Base-by-base conservation (phyloP, 2,113 vertebrate genomes). In the Telmatochromis brachygnathus region DNA sequence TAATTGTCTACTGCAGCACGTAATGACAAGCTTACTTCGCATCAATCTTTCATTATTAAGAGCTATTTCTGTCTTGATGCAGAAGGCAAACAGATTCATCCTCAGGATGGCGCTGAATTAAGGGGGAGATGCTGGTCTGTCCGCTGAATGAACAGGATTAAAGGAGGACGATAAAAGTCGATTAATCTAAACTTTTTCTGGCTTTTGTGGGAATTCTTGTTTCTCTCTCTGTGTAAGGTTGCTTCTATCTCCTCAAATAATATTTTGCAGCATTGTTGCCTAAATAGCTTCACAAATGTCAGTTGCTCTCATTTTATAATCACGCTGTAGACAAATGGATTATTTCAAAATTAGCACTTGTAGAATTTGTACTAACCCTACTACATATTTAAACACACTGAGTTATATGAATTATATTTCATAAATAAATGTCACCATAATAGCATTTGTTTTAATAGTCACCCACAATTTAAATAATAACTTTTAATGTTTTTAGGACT, bases 1-100 rank as follows among this genome's bases (percentile, higher is more conserved):
- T 96, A 96, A 96, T 96, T 96, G 96, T 96, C 96, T 95, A 93
- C 91, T 95, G 95, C 94, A 95, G 95, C 94, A 94, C 95, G 94
- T 96, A 96, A 96, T 96, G 96, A 96, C 94, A 94, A 96, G 94
- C 95, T 96, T 95, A 95, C 95, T 94, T 92, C 85, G 81, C 95
- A 96, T 96, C 95, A 96, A 96, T 96, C 94, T 96, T 96, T 96
- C 94, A 96, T 96, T 96, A 96, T 96, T 96, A 96, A 94, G 93
- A 84, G 85, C 94, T 96, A 96, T 96, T 97, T 96, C 92, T 92
- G 94, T 94, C 95, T 85, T 37, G 83, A 86, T 92, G 94, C 89
- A 88, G 87, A 21, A 75, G 84, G 90, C 89, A 70, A 85, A 85
- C 85, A 84, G 89, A 90, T 88, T 84, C 84, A 79, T 90, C 88